These are phyloP conservation scores for Eutolmus rufibarbis DNA, from an alignment of 2,888 invertebrate species.

Conservation along the genomic window DNA sequence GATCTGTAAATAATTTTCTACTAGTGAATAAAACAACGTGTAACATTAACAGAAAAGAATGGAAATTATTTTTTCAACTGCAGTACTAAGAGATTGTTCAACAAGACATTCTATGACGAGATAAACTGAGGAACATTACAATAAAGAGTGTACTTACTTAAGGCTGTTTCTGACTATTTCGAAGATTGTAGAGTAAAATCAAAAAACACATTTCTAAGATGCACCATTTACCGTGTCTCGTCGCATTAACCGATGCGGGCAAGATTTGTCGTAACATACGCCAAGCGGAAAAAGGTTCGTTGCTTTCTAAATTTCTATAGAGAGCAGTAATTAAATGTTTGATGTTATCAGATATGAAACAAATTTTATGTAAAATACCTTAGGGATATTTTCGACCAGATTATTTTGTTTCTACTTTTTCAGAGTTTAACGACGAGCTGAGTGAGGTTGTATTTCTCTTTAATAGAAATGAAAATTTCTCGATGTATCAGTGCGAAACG, in stretches of 20 bases:
- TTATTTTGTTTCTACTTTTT: constrained; percentile 37
- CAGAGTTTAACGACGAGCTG: constrained; percentile 24
- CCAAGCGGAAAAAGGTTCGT: constrained; percentile 9
- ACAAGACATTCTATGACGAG: constrained; percentile 32
- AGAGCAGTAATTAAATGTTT: constrained; percentile 31
- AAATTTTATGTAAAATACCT: constrained; percentile 36
- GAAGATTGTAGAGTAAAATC: constrained; percentile 21
- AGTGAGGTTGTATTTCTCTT: constrained; percentile 18
- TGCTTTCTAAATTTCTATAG: constrained; percentile 25
- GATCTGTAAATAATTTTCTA: constrained; percentile 31
- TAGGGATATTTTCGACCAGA: constrained; percentile 10
- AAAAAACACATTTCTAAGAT: constrained; percentile 24
- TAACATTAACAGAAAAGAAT: constrained; percentile 10
- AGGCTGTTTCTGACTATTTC: constrained; percentile 49
- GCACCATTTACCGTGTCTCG: constrained; percentile 20
- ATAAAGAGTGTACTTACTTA: constrained; percentile 49
- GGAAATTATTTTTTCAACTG: constrained; percentile 37
- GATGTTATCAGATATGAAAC: constrained; percentile 27
- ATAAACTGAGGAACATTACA: constrained; percentile 44
- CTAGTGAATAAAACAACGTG: constrained; percentile 1
- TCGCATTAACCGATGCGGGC: not conserved
- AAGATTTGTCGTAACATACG: not conserved
- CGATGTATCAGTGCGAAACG: constrained; percentile 15
- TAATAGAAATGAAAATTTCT: not conserved
- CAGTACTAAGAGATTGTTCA: constrained; percentile 20